Conservation (phyloP, 2,113 vertebrate genomes). For the Cercocebus atys region DNA sequence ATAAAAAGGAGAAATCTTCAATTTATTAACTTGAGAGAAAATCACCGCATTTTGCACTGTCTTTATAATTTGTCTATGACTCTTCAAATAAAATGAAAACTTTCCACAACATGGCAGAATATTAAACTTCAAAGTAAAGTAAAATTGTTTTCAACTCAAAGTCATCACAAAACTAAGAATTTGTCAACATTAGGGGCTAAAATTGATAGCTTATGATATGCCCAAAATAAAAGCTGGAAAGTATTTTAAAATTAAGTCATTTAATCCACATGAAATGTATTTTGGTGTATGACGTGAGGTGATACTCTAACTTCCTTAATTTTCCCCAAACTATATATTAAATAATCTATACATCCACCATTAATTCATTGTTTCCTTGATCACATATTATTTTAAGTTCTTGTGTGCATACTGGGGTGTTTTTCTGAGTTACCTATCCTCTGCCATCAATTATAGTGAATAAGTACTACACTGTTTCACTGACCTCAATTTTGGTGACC, state of each 20-base stretch:
- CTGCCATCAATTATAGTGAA: neutral
- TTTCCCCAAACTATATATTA: neutral
- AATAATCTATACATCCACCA: neutral
- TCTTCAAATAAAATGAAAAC: conserved; percentile 35
- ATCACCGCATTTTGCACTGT: neutral
- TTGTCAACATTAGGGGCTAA: neutral
- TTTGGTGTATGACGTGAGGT: neutral
- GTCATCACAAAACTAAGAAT: neutral
- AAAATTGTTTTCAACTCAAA: neutral
- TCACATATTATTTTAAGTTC: neutral
- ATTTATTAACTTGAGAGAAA: conserved; percentile 54
- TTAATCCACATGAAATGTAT: neutral
- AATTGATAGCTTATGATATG: neutral
- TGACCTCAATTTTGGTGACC: neutral
- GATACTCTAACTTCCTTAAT: neutral
- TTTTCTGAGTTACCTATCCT: neutral
- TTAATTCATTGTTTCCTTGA: neutral
- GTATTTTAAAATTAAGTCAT: neutral
- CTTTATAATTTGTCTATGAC: neutral
- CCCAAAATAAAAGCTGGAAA: neutral
- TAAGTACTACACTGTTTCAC: neutral
- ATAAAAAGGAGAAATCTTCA: conserved; percentile 12
- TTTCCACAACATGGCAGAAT: conserved; percentile 15
- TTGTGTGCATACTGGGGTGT: neutral
- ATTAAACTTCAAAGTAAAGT: conserved; percentile 29